Evolutionary conservation across 2,113 vertebrate species (phyloP).

Genomic region (Caloenas nicobarica): DNA sequence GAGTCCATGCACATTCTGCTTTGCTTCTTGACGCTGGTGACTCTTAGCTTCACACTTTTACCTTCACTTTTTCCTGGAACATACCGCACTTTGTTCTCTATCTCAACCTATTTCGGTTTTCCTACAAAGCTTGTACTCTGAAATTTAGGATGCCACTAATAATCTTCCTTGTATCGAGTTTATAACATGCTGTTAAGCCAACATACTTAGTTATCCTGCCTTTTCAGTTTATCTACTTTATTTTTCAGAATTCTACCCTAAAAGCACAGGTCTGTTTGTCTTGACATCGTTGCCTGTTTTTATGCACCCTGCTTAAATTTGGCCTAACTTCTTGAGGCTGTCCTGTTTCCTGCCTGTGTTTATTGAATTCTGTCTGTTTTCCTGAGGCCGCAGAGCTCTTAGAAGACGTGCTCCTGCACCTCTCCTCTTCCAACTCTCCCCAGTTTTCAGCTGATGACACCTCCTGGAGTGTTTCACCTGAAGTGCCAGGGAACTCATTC

Average conservation of each 20-base stretch:
- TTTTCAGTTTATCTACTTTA: neutral
- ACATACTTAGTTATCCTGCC: neutral
- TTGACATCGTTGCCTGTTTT: neutral
- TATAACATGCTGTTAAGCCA: neutral
- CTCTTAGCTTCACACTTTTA: neutral
- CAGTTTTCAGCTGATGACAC: neutral
- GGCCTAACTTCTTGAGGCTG: neutral
- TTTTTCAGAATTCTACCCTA: neutral
- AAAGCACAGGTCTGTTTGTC: neutral
- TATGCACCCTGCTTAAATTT: neutral
- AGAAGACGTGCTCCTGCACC: neutral
- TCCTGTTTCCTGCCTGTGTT: neutral
- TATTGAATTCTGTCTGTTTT: neutral
- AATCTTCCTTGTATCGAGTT: neutral
- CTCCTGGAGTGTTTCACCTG: neutral
- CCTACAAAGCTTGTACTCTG: neutral
- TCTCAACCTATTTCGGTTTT: neutral
- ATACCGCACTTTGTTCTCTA: neutral
- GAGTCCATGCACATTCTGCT: rapidly evolving
- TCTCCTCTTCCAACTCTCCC: neutral
- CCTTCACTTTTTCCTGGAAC: neutral
- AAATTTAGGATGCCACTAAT: neutral
- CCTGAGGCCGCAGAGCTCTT: neutral
- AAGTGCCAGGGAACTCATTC: neutral
- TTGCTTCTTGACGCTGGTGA: neutral